These are phyloP conservation scores for Yponomeuta malinellus DNA, from an alignment of 2,888 invertebrate species.

Conservation along the genomic window DNA sequence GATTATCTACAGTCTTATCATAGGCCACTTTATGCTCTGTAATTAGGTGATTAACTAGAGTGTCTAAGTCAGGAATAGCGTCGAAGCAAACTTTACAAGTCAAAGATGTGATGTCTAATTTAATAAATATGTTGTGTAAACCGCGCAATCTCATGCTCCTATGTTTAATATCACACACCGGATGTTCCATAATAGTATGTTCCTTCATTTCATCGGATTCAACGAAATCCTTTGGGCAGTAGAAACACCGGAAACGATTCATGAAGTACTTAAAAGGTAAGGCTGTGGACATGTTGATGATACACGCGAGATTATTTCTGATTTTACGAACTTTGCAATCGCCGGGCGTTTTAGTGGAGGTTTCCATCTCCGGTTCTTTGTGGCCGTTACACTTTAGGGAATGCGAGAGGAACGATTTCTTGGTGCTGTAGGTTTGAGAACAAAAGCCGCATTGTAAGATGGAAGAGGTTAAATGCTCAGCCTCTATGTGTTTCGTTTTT, in stretches of 20 bases:
- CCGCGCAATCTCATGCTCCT: slow-evolving; percentile 48
- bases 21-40: slow-evolving; percentile 39
- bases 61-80: slow-evolving; percentile 33
- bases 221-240: slow-evolving; percentile 52
- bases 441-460: slow-evolving; percentile 48
- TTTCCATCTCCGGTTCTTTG: slow-evolving; percentile 20
- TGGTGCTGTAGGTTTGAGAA: slow-evolving; percentile 40
- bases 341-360: slow-evolving; percentile 20
- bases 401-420: slow-evolving; percentile 47
- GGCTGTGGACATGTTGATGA: slow-evolving; percentile 38
- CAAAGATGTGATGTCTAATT: slow-evolving; percentile 47
- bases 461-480: slow-evolving; percentile 36
- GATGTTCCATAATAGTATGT: slow-evolving; percentile 48
- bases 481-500: slow-evolving; percentile 49
- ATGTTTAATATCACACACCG: slow-evolving; percentile 45
- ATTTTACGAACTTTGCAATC: slow-evolving; percentile 31
- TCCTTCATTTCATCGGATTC: slow-evolving; percentile 47
- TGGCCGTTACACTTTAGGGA: slow-evolving; percentile 38
- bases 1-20: slow-evolving; percentile 35
- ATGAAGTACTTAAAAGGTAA: slow-evolving; percentile 42
- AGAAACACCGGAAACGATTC: slow-evolving; percentile 57
- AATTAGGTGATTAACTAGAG: slow-evolving; percentile 40
- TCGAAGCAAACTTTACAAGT: slow-evolving; percentile 47
- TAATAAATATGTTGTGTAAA: slow-evolving; percentile 49
- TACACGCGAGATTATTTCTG: slow-evolving; percentile 42